Base-by-base conservation (phyloP, 2,113 vertebrate genomes). In the Lontra canadensis region DNA sequence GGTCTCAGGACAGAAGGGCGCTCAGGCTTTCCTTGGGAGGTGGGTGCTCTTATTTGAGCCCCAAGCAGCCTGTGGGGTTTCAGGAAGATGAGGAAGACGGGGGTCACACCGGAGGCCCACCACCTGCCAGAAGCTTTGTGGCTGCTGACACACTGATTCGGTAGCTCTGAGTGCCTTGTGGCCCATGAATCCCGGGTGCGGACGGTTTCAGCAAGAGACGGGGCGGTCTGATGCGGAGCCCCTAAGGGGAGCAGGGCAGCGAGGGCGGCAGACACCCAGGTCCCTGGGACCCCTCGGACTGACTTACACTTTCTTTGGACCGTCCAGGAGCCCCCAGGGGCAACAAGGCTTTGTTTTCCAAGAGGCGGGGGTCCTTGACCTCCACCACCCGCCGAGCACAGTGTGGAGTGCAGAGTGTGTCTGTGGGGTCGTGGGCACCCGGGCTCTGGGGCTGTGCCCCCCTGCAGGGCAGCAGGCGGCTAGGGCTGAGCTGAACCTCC, bases 351-450 rank as follows among this genome's bases (percentile, higher is more conserved):
- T 69, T 34, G 18, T 47, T 29, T 47, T 31, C 42, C 29, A 7
- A 29, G 67, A 69, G 17, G 34, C 21, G 67, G 67, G 8, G 18
- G 34, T 18, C 67, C 67, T 17, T 2, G 42, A 17, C 39, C 42
- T 76, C 73, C 26, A 4, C 14, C 4, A 2, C 73, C 25, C 25
- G 0, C 74, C 2, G 7, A 2, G 42, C 0, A 14, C 42, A 18
- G 42, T 0, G 42, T 29, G 4, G 42, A 29, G 42, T 47, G 15
- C 74, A 14, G 26, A 31, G 42, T 0, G 7, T 8, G 26, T 47
- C 39, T 76, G 73, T 26, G 42, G 42, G 42, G 42, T 29, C 6
- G 1, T 1, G 39, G 39, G 39, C 39, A 7, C 86, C 31, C 0
- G 2, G 44, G 3, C 79, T 25, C 78, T 69, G 63, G 63, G 1